Conservation (phyloP, 2,113 vertebrate genomes). For the Calyptommatus sinebrachiatus region DNA sequence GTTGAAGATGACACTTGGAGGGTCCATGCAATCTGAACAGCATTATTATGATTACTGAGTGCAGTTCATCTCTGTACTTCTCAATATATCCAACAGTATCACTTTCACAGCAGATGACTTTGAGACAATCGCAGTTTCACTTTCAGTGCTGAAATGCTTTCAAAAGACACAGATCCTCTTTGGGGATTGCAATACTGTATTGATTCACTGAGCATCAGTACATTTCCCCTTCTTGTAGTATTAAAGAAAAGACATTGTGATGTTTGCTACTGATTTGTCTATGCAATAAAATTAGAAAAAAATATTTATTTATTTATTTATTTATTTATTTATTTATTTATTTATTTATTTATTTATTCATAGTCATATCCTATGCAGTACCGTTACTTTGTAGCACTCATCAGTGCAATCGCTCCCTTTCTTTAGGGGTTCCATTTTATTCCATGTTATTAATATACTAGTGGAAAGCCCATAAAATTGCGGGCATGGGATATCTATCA, state of each 20-base stretch:
- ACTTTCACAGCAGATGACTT: slow-evolving; percentile 60
- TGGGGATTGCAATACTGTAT: slow-evolving; percentile 7
- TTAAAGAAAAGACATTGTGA: background rate
- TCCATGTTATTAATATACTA: too few relatives aligned
- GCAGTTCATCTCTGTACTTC: slow-evolving; percentile 60
- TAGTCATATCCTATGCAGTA: too few relatives aligned
- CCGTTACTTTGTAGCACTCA: too few relatives aligned
- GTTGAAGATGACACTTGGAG: slow-evolving; percentile 44
- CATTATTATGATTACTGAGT: slow-evolving; percentile 64
- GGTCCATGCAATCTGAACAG: slow-evolving; percentile 36
- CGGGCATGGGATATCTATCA: too few relatives aligned
- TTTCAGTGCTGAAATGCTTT: slow-evolving; percentile 43
- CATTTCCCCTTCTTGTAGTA: slow-evolving; percentile 29
- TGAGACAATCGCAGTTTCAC: slow-evolving; percentile 55
- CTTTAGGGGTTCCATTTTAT: too few relatives aligned
- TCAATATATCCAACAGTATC: slow-evolving; percentile 56
- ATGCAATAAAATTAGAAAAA: background rate
- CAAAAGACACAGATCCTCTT: slow-evolving; percentile 29
- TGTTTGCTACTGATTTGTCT: too few relatives aligned
- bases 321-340: too few relatives aligned
- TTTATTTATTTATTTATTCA: background rate
- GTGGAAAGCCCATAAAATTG: too few relatives aligned
- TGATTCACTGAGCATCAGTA: slow-evolving; percentile 31
- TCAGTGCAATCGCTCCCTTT: too few relatives aligned
- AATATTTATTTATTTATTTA: background rate